Conservation (phyloP, 2,888 invertebrate genomes). For the Alcis repandata region DNA sequence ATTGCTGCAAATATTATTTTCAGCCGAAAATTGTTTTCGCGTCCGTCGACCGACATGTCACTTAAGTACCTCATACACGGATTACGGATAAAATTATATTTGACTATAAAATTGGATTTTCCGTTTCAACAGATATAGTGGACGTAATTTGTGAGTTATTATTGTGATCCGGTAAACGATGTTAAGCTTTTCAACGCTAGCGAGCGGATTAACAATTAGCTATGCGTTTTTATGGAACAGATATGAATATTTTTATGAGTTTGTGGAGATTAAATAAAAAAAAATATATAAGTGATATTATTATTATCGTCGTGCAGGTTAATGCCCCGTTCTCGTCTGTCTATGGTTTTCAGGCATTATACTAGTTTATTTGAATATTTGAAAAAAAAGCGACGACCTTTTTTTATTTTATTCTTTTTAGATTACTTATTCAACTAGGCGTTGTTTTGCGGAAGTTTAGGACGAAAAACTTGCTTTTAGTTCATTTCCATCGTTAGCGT, state of each 20-base stretch:
- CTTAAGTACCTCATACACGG: slow-evolving; percentile 21
- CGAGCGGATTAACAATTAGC: slow-evolving; percentile 4
- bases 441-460: no score
- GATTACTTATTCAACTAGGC: no score
- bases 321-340: no score
- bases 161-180: slow-evolving; percentile 25
- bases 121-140: slow-evolving; percentile 22
- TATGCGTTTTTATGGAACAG: not conserved
- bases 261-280: no score
- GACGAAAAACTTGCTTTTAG: no score
- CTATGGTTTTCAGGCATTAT: no score
- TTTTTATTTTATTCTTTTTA: no score
- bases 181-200: slow-evolving; percentile 20
- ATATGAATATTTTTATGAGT: not conserved
- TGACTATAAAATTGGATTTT: slow-evolving; percentile 34
- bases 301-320: no score
- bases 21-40: slow-evolving; percentile 15
- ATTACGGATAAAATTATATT: slow-evolving; percentile 38
- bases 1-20: slow-evolving; percentile 4
- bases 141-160: slow-evolving; percentile 30
- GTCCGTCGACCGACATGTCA: slow-evolving; percentile 20
- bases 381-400: no score
- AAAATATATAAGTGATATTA: no score
- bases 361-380: no score
- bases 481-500: no score